Conservation (phyloP, 2,113 vertebrate species). For the Lepus americanus region DNA sequence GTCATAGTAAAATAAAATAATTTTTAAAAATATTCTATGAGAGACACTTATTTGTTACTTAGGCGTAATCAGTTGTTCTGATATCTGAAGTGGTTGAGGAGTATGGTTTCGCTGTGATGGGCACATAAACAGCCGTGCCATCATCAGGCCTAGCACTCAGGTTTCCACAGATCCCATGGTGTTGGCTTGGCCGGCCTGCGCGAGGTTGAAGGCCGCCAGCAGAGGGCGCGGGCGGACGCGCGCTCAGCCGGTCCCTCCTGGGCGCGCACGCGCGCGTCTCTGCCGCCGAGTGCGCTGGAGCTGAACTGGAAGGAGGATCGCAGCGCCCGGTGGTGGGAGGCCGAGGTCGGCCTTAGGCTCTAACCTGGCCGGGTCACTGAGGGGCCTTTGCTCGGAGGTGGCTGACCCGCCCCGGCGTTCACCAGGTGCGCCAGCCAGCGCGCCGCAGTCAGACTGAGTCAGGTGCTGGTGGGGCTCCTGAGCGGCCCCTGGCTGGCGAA, state of each 20-base stretch:
- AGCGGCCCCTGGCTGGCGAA: too few species aligned
- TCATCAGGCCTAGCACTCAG: not conserved
- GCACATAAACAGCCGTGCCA: not conserved
- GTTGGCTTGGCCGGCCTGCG: too few species aligned
- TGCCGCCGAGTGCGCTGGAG: not conserved
- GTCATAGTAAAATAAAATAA: too few species aligned
- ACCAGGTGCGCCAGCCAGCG: not conserved
- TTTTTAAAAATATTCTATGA: not conserved
- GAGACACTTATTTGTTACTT: not conserved
- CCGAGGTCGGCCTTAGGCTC: not conserved
- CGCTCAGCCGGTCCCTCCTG: not conserved
- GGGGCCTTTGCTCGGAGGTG: constrained; percentile 38
- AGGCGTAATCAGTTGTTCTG: not conserved
- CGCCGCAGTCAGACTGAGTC: constrained; percentile 45
- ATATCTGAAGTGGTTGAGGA: not conserved
- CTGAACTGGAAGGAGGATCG: not conserved
- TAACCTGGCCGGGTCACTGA: constrained; percentile 1
- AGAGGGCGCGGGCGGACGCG: constrained; percentile 69
- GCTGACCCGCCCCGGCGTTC: not conserved
- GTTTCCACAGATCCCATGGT: too few species aligned
- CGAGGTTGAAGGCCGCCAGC: constrained; percentile 56
- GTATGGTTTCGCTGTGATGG: not conserved
- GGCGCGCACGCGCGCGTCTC: not conserved
- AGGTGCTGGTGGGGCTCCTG: not conserved
- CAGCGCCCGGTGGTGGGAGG: not conserved